Evolutionary conservation across 1,140 invertebrate genomes (phyloP).

Genomic region (Neodiprion fabricii): DNA sequence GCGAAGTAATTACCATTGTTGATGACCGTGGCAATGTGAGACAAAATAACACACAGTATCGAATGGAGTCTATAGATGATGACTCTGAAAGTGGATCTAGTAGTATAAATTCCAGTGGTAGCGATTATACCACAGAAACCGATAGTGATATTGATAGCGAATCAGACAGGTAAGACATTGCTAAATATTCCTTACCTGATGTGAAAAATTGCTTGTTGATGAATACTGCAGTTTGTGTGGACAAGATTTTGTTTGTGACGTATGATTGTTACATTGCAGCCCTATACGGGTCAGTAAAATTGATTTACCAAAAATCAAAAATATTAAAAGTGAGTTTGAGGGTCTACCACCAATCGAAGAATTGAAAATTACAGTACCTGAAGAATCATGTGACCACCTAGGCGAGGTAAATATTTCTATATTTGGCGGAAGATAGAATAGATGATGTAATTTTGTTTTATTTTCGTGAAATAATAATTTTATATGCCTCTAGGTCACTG

Average conservation of each 20-base stretch:
- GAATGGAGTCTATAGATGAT: slow-evolving; percentile 19
- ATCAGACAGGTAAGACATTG: slow-evolving; percentile 20
- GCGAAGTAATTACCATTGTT: slow-evolving; percentile 13
- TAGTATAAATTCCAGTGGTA: slow-evolving; percentile 26
- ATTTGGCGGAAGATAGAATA: slow-evolving; percentile 8
- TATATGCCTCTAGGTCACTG: slow-evolving; percentile 45
- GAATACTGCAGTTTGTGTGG: background rate
- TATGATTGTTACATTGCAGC: slow-evolving; percentile 9
- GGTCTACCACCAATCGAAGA: slow-evolving; percentile 86
- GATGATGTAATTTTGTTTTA: slow-evolving; percentile 17
- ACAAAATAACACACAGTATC: slow-evolving; percentile 11
- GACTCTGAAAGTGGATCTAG: slow-evolving; percentile 13
- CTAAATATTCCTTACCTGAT: slow-evolving; percentile 6
- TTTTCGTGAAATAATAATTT: no score
- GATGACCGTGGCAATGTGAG: background rate
- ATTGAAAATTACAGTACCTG: slow-evolving; percentile 77
- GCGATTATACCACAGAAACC: slow-evolving; percentile 8
- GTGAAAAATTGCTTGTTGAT: background rate
- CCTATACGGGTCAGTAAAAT: slow-evolving; percentile 14
- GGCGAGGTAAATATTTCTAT: slow-evolving; percentile 66
- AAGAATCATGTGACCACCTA: slow-evolving; percentile 76
- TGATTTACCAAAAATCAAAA: slow-evolving; percentile 16
- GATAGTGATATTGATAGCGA: slow-evolving; percentile 27
- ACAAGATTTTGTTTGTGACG: slow-evolving; percentile 5
- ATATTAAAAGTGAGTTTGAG: slow-evolving; percentile 59